A percentile compares a stretch with the other conserved stretches of the same genome.
phyloP scores from a whole-genome alignment of 2,797 vertebrate species.

The Odontamblyopus rebecca region DNA sequence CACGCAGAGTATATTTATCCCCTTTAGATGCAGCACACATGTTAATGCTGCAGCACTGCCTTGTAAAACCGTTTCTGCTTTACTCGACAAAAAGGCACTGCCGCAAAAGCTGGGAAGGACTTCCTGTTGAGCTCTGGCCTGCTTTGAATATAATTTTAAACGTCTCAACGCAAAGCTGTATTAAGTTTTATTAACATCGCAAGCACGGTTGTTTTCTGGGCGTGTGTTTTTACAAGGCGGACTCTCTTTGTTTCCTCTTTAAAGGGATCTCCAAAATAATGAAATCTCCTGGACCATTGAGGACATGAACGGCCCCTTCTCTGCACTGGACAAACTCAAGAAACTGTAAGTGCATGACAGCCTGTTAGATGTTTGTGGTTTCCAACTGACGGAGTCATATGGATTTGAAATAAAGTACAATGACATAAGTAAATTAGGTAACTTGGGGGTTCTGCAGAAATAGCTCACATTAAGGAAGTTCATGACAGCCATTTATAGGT shows the following conservation, averaged over 20 bases:
- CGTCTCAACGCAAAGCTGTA: conserved; percentile 34
- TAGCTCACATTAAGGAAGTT: neutral
- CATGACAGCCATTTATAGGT: no score
- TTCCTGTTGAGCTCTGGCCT: conserved; percentile 41
- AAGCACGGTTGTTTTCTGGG: conserved; percentile 53
- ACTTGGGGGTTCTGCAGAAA: neutral
- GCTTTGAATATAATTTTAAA: conserved; percentile 51
- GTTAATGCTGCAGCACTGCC: conserved; percentile 21
- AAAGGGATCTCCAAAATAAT: conserved; percentile 92
- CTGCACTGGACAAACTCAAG: conserved; percentile 88
- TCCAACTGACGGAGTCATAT: neutral
- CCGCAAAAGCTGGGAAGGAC: conserved; percentile 41
- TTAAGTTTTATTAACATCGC: conserved; percentile 50
- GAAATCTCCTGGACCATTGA: conserved; percentile 99
- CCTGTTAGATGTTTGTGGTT: neutral
- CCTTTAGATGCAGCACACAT: conserved; percentile 27
- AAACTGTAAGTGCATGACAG: conserved; percentile 82
- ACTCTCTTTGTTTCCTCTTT: conserved; percentile 46
- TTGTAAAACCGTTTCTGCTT: conserved; percentile 47
- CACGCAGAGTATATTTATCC: conserved; percentile 37
- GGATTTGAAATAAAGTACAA: neutral
- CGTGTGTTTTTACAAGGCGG: conserved; percentile 46
- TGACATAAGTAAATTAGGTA: neutral
- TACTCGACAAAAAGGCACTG: conserved; percentile 28
- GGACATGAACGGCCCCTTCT: conserved; percentile 98